Conservation (phyloP, 2,113 vertebrate species). For the Chrysochloris asiatica region DNA sequence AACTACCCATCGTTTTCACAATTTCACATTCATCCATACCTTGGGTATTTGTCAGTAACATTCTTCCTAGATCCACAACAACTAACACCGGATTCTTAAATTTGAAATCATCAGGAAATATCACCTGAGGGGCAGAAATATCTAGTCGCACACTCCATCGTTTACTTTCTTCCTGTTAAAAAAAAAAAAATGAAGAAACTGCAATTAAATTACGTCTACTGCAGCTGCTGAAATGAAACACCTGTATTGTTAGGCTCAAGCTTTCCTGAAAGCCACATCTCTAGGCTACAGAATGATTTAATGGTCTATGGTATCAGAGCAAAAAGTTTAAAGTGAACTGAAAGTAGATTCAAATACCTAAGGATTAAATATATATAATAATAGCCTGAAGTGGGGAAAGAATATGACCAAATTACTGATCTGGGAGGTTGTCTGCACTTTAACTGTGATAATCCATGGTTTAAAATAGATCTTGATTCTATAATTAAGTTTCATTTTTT, state of each 20-base stretch:
- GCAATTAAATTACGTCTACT: neutral
- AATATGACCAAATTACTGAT: neutral
- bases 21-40: constrained; percentile 82
- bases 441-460: neutral
- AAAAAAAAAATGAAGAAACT: constrained; percentile 47
- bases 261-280: neutral
- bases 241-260: neutral
- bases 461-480: constrained; percentile 19
- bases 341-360: neutral
- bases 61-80: constrained; percentile 96
- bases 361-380: neutral
- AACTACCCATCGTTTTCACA: neutral
- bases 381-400: neutral
- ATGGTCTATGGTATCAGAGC: neutral
- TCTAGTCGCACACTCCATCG: constrained; percentile 96
- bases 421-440: neutral
- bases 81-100: constrained; percentile 94
- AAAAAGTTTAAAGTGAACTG: neutral
- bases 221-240: neutral
- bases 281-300: fast-evolving
- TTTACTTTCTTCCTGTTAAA: constrained; percentile 92
- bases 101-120: constrained; percentile 98
- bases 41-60: constrained; percentile 96
- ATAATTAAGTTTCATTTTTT: neutral
- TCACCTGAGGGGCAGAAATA: constrained; percentile 98